These are phyloP conservation scores for Lates calcarifer DNA, from an alignment of 2,113 vertebrate species.

Conservation along the genomic window DNA sequence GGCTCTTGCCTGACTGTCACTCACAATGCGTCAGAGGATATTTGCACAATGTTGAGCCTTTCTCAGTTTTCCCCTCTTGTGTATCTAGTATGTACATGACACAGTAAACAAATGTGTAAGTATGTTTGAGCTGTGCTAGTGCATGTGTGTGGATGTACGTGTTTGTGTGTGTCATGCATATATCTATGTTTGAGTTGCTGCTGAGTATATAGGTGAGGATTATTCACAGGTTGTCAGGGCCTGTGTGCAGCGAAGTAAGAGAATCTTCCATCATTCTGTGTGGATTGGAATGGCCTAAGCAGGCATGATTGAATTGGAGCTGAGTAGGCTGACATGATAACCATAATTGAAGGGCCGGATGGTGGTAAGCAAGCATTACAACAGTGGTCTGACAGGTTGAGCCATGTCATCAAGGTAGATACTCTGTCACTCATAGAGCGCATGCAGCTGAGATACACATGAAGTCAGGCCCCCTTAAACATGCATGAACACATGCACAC, in stretches of 20 bases:
- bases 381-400: conserved; percentile 46
- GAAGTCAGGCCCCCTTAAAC: background rate
- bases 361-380: conserved; percentile 54
- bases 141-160: no score
- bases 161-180: background rate
- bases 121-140: background rate
- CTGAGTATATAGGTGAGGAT: conserved; percentile 9
- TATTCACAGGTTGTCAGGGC: conserved; percentile 51
- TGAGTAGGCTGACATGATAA: conserved; percentile 61
- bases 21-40: no score
- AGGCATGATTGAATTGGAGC: conserved; percentile 65
- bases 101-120: background rate
- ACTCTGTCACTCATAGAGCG: conserved; percentile 7
- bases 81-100: no score
- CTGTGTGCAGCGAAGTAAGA: conserved; percentile 7
- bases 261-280: no score
- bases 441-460: conserved; percentile 11
- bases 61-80: no score
- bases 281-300: conserved; percentile 21
- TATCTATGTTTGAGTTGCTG: background rate
- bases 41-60: no score
- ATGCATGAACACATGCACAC: conserved; percentile 17
- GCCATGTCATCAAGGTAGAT: conserved; percentile 38
- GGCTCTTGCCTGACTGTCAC: no score
- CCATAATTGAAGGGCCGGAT: conserved; percentile 51